Percentiles rank a stretch among this genome's conserved stretches.
These are phyloP conservation scores for Clarias laeviceps DNA, from an alignment of 2,797 vertebrate genomes.

Conservation along the genomic window DNA sequence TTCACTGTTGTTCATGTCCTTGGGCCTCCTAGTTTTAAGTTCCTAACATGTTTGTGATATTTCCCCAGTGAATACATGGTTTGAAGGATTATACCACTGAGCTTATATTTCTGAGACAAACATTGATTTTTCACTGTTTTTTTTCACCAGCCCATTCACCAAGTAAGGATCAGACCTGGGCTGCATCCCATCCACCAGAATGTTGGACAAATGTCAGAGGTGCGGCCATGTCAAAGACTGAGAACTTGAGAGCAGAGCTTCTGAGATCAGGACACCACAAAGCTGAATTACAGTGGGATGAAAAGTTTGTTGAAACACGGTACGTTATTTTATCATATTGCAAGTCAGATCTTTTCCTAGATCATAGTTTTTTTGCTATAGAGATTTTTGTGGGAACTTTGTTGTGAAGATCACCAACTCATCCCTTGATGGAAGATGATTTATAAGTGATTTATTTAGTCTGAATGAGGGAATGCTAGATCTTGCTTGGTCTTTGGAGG, in stretches of 20 bases:
- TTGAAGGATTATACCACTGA: not conserved
- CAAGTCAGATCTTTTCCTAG: not conserved
- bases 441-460: not conserved
- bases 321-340: slow-evolving; percentile 48
- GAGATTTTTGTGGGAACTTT: not conserved
- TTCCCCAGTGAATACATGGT: not conserved
- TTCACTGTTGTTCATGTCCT: not conserved
- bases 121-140: slow-evolving; percentile 26
- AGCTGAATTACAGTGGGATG: slow-evolving; percentile 76
- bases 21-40: not conserved
- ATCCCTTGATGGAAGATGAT: not conserved
- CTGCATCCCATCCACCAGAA: slow-evolving; percentile 54
- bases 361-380: not conserved
- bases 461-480: not conserved
- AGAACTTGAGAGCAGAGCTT: slow-evolving; percentile 76
- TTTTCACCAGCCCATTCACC: slow-evolving; percentile 55
- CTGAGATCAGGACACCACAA: slow-evolving; percentile 76
- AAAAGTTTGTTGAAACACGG: slow-evolving; percentile 68
- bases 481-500: not conserved
- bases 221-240: slow-evolving; percentile 67
- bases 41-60: not conserved
- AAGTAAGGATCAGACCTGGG: slow-evolving; percentile 54
- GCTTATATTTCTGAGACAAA: not conserved
- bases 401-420: not conserved
- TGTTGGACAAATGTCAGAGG: slow-evolving; percentile 60